Percentiles rank a stretch among this genome's conserved stretches.
Conservation (phyloP, 2,113 vertebrate genomes). For the Lophius piscatorius region DNA sequence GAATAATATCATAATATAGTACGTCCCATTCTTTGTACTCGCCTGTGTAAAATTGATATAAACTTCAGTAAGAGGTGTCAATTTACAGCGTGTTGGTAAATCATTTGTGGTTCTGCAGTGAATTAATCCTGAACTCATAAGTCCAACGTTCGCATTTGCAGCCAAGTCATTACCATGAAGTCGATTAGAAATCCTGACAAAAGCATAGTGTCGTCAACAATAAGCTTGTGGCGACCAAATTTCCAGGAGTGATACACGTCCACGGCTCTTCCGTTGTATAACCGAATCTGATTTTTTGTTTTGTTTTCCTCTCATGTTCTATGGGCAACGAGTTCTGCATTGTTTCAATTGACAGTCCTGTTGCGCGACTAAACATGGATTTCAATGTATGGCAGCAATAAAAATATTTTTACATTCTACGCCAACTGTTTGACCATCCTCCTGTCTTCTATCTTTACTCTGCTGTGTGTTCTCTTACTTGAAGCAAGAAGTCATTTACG, state of each 20-base stretch:
- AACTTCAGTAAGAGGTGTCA: not conserved
- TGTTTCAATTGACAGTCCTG: not conserved
- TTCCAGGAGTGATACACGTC: not conserved
- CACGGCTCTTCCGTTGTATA: not conserved
- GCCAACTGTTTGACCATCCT: slow-evolving; percentile 7
- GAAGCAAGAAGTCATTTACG: slow-evolving; percentile 4
- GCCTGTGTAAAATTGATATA: not conserved
- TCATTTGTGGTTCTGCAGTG: not conserved
- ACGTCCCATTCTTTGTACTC: not conserved
- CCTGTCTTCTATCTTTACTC: not conserved
- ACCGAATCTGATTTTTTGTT: not conserved
- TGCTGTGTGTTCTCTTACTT: slow-evolving; percentile 16
- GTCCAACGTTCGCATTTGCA: not conserved
- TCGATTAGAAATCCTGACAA: not conserved
- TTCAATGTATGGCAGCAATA: not conserved
- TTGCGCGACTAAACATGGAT: not conserved
- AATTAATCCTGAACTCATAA: not conserved
- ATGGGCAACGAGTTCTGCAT: not conserved
- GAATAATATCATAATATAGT: not conserved
- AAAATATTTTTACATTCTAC: slow-evolving; percentile 10
- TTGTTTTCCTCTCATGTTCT: not conserved
- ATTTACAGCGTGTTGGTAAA: not conserved
- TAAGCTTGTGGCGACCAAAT: not conserved
- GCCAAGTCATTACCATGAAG: not conserved
- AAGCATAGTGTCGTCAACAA: not conserved